A percentile compares a stretch with the other conserved stretches of the same genome.
Evolutionary conservation across 1,140 invertebrate genomes (phyloP).

Genomic region (Lasaia peninsularis): DNA sequence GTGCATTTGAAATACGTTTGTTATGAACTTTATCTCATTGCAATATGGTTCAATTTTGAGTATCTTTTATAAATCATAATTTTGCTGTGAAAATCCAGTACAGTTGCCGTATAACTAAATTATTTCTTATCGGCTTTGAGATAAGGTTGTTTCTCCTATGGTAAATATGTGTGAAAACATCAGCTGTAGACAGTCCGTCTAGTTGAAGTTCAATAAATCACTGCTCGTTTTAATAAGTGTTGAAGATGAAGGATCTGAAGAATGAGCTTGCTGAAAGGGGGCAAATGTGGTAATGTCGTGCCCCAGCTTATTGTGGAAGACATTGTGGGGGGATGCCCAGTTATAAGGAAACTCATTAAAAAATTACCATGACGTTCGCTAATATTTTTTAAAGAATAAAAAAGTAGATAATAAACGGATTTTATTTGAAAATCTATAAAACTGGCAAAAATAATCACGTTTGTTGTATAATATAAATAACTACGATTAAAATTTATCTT

Average conservation of each 20-base stretch:
- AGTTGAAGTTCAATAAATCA: constrained; percentile 48
- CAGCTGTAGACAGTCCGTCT: constrained; percentile 32
- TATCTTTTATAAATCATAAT: background rate
- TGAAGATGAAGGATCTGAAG: constrained; percentile 39
- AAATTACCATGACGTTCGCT: background rate
- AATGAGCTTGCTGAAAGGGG: constrained; percentile 36
- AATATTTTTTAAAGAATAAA: too few species aligned
- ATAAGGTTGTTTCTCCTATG: constrained; percentile 14
- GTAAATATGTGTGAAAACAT: constrained; percentile 14
- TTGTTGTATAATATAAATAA: too few species aligned
- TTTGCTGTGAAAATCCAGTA: background rate
- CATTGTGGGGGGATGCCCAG: too few species aligned
- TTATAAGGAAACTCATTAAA: too few species aligned
- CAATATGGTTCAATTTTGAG: constrained; percentile 6
- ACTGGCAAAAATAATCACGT: too few species aligned
- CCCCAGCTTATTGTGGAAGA: background rate
- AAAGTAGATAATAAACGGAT: too few species aligned
- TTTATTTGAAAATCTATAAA: too few species aligned
- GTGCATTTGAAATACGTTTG: background rate
- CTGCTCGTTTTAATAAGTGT: constrained; percentile 55
- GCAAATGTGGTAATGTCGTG: background rate
- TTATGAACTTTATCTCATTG: background rate
- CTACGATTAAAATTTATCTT: too few species aligned
- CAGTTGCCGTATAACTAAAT: background rate
- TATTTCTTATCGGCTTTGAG: background rate